Conservation (phyloP, 2,888 invertebrate species). For the Lamellibrachia satsuma region DNA sequence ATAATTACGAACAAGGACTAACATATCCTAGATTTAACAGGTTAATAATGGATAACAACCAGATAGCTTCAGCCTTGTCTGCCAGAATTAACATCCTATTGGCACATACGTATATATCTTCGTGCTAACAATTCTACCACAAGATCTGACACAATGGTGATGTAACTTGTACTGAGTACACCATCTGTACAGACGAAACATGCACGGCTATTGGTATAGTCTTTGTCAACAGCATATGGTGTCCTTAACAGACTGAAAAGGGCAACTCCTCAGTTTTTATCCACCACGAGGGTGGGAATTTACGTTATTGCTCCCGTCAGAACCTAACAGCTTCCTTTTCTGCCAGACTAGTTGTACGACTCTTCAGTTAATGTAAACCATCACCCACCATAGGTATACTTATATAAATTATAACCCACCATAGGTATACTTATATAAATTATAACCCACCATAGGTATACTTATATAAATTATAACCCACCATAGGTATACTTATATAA, state of each 20-base stretch:
- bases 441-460: too few species aligned
- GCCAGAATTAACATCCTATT: neutral
- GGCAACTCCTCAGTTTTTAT: neutral
- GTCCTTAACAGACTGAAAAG: neutral
- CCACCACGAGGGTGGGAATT: neutral
- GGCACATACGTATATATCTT: neutral
- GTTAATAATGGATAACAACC: slow-evolving; percentile 3
- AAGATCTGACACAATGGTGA: neutral
- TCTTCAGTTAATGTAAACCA: too few species aligned
- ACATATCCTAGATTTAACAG: neutral
- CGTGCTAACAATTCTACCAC: neutral
- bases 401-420: too few species aligned
- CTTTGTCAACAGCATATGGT: neutral
- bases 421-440: too few species aligned
- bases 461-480: too few species aligned
- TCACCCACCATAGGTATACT: too few species aligned
- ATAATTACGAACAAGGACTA: neutral
- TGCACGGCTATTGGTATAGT: neutral
- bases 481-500: too few species aligned
- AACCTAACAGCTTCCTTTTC: neutral
- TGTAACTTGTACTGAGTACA: neutral
- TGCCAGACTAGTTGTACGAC: neutral
- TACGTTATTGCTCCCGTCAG: too few species aligned
- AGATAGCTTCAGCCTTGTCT: neutral
- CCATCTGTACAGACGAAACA: neutral